These are phyloP conservation scores for Drosophila cracens DNA, from an alignment of 2,888 invertebrate species.

Conservation along the genomic window DNA sequence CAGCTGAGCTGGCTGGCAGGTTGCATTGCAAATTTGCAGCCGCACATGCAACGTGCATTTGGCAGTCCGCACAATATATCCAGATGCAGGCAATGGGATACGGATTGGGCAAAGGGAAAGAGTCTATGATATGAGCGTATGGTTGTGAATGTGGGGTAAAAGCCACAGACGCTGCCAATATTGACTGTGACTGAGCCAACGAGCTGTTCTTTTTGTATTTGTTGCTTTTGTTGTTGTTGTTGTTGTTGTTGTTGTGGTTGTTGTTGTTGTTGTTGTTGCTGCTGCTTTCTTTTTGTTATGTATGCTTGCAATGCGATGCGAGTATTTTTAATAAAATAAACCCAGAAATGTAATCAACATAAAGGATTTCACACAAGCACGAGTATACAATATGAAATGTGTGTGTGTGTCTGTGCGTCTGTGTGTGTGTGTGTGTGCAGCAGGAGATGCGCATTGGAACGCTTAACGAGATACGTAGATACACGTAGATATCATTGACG, in stretches of 20 bases:
- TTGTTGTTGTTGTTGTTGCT: slow-evolving; percentile 33
- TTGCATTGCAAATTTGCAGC: slow-evolving; percentile 79
- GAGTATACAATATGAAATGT: neutral
- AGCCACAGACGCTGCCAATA: slow-evolving; percentile 79
- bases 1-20: slow-evolving; percentile 49
- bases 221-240: slow-evolving; percentile 36
- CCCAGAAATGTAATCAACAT: slow-evolving; percentile 84
- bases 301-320: slow-evolving; percentile 74
- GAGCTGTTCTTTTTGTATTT: slow-evolving; percentile 40
- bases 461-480: slow-evolving; percentile 80
- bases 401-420: neutral
- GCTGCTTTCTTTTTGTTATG: slow-evolving; percentile 47
- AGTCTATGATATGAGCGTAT: neutral
- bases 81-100: slow-evolving; percentile 48
- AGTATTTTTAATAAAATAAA: slow-evolving; percentile 84
- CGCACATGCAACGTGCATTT: slow-evolving; percentile 79
- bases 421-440: neutral
- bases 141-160: slow-evolving; percentile 19
- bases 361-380: slow-evolving; percentile 80
- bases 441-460: slow-evolving; percentile 63
- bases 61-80: slow-evolving; percentile 72
- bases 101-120: slow-evolving; percentile 8
- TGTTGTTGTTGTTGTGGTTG: slow-evolving; percentile 33
- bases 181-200: slow-evolving; percentile 74
- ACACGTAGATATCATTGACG: slow-evolving; percentile 79